Conservation (phyloP, 2,797 vertebrate species). For the Mallotus villosus region DNA sequence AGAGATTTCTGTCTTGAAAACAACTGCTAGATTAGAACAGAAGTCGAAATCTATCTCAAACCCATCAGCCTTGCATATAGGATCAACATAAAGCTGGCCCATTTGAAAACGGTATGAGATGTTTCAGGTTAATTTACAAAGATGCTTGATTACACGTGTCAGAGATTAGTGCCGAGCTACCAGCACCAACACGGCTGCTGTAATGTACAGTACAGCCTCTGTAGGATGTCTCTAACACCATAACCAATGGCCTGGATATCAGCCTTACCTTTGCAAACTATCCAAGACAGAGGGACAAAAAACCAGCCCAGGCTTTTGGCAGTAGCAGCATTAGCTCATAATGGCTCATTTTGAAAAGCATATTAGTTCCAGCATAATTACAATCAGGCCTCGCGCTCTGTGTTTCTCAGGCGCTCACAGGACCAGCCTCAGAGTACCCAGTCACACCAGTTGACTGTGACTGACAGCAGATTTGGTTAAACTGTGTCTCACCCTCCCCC, state of each 20-base stretch:
- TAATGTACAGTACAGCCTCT: conserved; percentile 41
- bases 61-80: background rate
- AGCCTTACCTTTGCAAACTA: conserved; percentile 77
- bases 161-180: conserved; percentile 59
- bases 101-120: conserved; percentile 42
- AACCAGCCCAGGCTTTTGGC: conserved; percentile 78
- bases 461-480: conserved; percentile 78
- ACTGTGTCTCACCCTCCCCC: conserved; percentile 45
- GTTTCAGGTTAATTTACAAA: conserved; percentile 55
- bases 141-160: conserved; percentile 44
- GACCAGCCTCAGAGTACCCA: conserved; percentile 75
- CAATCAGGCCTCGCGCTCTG: conserved; percentile 78
- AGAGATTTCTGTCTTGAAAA: background rate
- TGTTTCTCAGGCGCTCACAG: conserved; percentile 77
- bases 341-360: conserved; percentile 85
- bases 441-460: conserved; percentile 82
- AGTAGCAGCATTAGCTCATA: conserved; percentile 82
- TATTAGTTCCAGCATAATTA: conserved; percentile 87
- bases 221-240: conserved; percentile 62
- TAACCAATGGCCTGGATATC: conserved; percentile 78
- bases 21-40: background rate
- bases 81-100: conserved; percentile 1
- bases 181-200: conserved; percentile 47
- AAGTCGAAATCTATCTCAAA: background rate
- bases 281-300: conserved; percentile 75